Base-by-base conservation (phyloP, 1,140 invertebrate species). In the Pachypsylla venusta region DNA sequence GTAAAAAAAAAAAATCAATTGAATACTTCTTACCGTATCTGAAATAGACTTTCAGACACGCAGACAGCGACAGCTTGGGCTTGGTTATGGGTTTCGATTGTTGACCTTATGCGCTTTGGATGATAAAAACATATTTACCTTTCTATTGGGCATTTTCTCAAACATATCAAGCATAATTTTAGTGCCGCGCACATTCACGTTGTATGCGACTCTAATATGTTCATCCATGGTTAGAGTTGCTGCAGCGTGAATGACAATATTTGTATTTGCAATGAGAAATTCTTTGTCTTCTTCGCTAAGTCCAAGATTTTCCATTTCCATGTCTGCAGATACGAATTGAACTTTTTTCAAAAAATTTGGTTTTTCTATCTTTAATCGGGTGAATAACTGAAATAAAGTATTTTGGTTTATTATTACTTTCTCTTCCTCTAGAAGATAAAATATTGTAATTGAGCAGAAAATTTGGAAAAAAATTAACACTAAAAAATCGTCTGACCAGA, bases 201-300 rank as follows among this genome's bases (percentile, higher is more conserved):
- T 58, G 13, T 65, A 62, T 20, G 68, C 58, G 0, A 40, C 54
- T 70, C 73, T 75, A n/a, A 85, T 67, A 20, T 74, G 70, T 67
- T 82, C 81, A 64, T 83, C 79, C 70, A 85, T 83, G 61, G 77
- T 77, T n/a, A 67, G 75, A 27, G 81, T 81, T 3, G 82, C 82
- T 3, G 81, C 81, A 7, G 75, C 76, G 66, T 83, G 82, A 68
- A 84, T 81, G 1, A 96, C 85, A 60, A 94, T 77, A 42, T 68
- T 64, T 53, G 86, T 78, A 65, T 79, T 76, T 25, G 79, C 73
- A 1, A 69, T 69, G 0, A 90, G 65, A 1, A 71, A 68, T 54
- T 76, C 68, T 16, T 73, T 69, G 64, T 89, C 81, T 35, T 78
- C 70, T 1, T 77, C 68, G 16, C 71, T 77, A 2, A 95, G 74